These are phyloP conservation scores for Ectemnius lituratus DNA, from an alignment of 2,888 invertebrate species.

Conservation along the genomic window DNA sequence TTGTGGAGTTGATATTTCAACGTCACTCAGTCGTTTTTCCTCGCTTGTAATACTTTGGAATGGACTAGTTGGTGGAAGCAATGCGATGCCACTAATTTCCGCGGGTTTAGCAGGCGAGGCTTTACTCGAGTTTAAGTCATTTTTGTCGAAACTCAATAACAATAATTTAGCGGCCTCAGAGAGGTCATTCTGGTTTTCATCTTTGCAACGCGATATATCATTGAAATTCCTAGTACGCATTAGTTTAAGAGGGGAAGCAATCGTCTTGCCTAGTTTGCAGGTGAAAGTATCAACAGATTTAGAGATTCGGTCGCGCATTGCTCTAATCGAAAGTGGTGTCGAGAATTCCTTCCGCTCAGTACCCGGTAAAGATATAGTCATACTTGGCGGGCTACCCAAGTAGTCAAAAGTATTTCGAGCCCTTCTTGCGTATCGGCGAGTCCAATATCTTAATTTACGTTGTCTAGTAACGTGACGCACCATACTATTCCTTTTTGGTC, in stretches of 20 bases:
- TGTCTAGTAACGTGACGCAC: slow-evolving; percentile 57
- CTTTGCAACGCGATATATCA: slow-evolving; percentile 52
- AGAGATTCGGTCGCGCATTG: slow-evolving; percentile 36
- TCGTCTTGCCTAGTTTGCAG: slow-evolving; percentile 11
- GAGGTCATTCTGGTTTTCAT: slow-evolving; percentile 60
- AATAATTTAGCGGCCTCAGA: background rate
- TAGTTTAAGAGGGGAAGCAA: slow-evolving; percentile 37
- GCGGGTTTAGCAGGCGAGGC: slow-evolving; percentile 8
- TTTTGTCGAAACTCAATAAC: background rate
- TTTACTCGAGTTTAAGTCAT: background rate
- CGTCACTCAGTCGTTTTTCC: background rate
- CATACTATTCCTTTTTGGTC: slow-evolving; percentile 60
- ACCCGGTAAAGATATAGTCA: slow-evolving; percentile 56
- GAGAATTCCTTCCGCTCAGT: background rate
- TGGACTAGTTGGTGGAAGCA: slow-evolving; percentile 9
- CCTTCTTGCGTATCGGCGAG: slow-evolving; percentile 8
- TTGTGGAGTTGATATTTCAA: background rate
- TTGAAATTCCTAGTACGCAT: slow-evolving; percentile 59
- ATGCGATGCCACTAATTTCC: slow-evolving; percentile 34
- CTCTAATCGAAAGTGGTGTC: background rate
- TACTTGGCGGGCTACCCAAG: slow-evolving; percentile 53
- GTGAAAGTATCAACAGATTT: slow-evolving; percentile 51
- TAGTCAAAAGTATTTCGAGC: slow-evolving; percentile 24
- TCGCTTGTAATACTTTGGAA: background rate
- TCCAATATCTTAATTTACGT: slow-evolving; percentile 44